Percentiles rank a stretch among this genome's conserved stretches.
Conservation (phyloP, 2,797 vertebrate species). For the Pyrrhura leucotis region DNA sequence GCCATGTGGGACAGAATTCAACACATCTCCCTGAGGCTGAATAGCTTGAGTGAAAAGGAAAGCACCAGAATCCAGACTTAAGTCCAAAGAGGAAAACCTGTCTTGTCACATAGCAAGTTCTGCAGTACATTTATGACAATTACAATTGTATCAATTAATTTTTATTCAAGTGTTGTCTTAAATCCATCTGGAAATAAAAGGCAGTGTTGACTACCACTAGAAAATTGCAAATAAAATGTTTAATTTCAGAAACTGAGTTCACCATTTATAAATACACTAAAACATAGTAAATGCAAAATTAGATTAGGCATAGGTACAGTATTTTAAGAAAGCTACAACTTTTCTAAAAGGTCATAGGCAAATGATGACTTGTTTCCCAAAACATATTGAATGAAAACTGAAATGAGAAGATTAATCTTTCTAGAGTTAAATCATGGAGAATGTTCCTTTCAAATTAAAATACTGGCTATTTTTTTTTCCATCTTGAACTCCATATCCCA, state of each 20-base stretch:
- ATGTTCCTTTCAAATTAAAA: slow-evolving; percentile 53
- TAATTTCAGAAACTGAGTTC: slow-evolving; percentile 83
- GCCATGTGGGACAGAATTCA: neutral
- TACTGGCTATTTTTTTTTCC: slow-evolving; percentile 44
- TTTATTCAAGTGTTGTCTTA: slow-evolving; percentile 17
- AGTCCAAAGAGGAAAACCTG: neutral
- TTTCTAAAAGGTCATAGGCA: slow-evolving; percentile 74
- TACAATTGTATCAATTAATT: neutral
- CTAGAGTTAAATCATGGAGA: slow-evolving; percentile 24
- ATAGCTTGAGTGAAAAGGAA: neutral
- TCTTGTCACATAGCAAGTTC: neutral
- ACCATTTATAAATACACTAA: slow-evolving; percentile 86
- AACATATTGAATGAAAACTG: slow-evolving; percentile 55
- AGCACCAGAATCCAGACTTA: neutral
- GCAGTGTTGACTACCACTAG: slow-evolving; percentile 68
- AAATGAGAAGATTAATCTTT: slow-evolving; percentile 56
- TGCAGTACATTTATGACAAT: neutral
- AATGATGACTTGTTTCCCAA: slow-evolving; percentile 63
- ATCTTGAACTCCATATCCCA: slow-evolving; percentile 35
- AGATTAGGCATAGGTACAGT: slow-evolving; percentile 77
- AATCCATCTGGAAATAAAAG: slow-evolving; percentile 53
- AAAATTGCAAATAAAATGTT: slow-evolving; percentile 85
- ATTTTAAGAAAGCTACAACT: slow-evolving; percentile 78
- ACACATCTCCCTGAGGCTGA: neutral
- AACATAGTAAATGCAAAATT: slow-evolving; percentile 80